Percentiles rank a stretch among this genome's conserved stretches.
phyloP scores from a whole-genome alignment of 2,113 vertebrate genomes.

The Mesoclemmys tuberculata region DNA sequence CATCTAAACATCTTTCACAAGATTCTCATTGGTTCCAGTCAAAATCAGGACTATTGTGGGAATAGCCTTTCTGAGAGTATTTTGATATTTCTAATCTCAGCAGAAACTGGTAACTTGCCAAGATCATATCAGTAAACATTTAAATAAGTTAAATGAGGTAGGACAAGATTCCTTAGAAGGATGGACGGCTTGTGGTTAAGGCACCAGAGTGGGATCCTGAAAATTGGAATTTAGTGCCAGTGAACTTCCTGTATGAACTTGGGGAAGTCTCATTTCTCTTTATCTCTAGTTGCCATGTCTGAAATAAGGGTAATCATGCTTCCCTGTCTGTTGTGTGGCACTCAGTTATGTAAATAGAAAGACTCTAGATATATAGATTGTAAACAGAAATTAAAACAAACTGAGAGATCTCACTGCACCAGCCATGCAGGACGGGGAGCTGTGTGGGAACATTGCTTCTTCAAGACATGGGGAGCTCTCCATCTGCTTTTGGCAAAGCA shows the following conservation, averaged over 20 bases:
- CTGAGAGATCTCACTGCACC: constrained; percentile 35
- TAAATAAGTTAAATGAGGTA: fast-evolving
- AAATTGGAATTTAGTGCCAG: not conserved
- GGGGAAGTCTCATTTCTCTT: constrained; percentile 4
- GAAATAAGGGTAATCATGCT: constrained; percentile 24
- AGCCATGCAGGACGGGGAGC: constrained; percentile 18
- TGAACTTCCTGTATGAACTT: not conserved
- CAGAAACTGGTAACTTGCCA: not conserved
- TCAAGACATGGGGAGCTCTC: constrained; percentile 14
- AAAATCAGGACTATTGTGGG: not conserved
- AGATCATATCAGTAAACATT: not conserved
- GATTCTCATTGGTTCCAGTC: not conserved
- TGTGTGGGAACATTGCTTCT: constrained; percentile 28
- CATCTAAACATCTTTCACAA: not conserved
- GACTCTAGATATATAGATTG: constrained; percentile 68
- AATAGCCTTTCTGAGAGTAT: fast-evolving
- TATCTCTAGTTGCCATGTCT: constrained; percentile 4
- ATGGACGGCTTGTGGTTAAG: fast-evolving
- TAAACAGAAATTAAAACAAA: constrained; percentile 54
- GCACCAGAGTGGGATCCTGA: fast-evolving
- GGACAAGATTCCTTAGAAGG: not conserved
- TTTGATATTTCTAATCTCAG: not conserved
- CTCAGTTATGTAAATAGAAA: constrained; percentile 59
- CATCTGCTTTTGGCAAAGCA: constrained; percentile 52
- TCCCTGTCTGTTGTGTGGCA: constrained; percentile 56